Evolutionary conservation across 1,140 invertebrate genomes (phyloP).

Genomic region (Frieseomelitta varia): DNA sequence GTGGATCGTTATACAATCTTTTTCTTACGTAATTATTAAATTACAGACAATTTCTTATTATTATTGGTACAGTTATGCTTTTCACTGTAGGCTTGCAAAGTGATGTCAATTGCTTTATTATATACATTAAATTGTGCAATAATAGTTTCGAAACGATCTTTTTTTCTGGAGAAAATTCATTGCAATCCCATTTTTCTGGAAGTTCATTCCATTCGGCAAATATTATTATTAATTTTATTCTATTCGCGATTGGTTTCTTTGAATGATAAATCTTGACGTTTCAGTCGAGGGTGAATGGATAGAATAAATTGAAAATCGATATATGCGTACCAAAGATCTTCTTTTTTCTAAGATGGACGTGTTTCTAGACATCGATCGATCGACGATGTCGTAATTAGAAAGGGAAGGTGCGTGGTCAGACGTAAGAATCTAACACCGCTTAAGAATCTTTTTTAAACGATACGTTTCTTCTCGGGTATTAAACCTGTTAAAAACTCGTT

Average conservation of each 20-base stretch:
- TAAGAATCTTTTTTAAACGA: conserved; percentile 1
- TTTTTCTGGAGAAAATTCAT: neutral
- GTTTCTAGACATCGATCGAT: neutral
- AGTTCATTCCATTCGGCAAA: neutral
- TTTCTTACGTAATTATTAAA: no score
- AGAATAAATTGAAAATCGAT: neutral
- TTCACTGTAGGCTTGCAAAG: no score
- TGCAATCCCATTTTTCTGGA: neutral
- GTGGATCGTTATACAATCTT: no score
- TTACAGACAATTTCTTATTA: no score
- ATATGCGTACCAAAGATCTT: neutral
- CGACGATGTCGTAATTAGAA: conserved; percentile 45
- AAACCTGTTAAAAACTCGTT: neutral
- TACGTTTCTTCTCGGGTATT: neutral
- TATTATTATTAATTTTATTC: neutral
- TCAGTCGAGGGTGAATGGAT: neutral
- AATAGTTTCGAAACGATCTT: neutral
- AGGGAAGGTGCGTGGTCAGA: conserved; percentile 32
- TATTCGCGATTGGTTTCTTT: neutral
- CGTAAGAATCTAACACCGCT: neutral
- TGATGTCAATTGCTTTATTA: neutral
- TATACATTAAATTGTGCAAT: neutral
- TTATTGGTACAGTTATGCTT: no score
- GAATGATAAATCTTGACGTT: neutral
- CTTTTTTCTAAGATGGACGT: neutral